Evolutionary conservation across 2,113 vertebrate species (phyloP).

Genomic region (Psammodynastes pulverulentus): DNA sequence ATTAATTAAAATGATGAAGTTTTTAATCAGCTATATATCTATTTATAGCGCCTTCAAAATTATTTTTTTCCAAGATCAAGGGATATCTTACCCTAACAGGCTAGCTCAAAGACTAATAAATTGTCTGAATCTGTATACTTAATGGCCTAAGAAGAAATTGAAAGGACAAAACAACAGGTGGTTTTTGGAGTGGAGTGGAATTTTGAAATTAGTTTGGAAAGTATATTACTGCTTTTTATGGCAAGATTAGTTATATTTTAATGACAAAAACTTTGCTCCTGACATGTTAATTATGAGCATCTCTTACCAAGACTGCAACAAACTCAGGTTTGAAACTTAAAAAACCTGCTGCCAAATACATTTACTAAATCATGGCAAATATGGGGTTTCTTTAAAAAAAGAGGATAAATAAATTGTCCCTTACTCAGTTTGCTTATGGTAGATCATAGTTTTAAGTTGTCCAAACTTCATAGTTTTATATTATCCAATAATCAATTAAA

Average conservation of each 20-base stretch:
- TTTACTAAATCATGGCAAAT: neutral
- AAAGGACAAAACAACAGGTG: neutral
- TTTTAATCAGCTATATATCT: neutral
- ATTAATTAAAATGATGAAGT: neutral
- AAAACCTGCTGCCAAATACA: neutral
- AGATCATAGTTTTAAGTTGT: neutral
- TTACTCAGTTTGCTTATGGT: neutral
- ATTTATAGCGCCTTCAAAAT: neutral
- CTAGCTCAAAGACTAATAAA: neutral
- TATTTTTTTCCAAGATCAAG: neutral
- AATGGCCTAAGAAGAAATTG: neutral
- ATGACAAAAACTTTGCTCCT: neutral
- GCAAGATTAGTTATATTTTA: neutral
- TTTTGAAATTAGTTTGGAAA: neutral
- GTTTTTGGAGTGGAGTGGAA: neutral
- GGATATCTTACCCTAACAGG: neutral
- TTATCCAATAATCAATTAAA: neutral
- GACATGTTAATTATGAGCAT: neutral
- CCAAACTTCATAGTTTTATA: neutral
- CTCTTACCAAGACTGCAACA: neutral
- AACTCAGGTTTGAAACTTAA: neutral
- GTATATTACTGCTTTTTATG: neutral
- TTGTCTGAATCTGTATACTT: neutral
- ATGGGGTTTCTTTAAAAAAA: neutral
- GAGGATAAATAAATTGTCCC: neutral